Conservation (phyloP, 2,113 vertebrate genomes). For the Amphilophus citrinellus region DNA sequence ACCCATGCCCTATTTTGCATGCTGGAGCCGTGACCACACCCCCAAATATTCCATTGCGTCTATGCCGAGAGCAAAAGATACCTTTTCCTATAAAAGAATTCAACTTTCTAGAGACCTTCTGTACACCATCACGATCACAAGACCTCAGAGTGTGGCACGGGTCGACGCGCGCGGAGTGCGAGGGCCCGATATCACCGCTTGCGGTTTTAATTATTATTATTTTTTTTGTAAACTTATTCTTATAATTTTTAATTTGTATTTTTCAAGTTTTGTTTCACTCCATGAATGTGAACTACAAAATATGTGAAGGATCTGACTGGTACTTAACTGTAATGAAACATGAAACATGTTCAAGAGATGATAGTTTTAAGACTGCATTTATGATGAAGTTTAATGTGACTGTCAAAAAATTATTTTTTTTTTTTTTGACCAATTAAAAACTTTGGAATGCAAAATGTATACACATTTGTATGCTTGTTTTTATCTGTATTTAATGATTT, state of each 20-base stretch:
- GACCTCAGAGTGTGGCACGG: too few relatives aligned
- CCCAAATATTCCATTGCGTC: too few relatives aligned
- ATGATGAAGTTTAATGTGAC: neutral
- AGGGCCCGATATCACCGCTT: too few relatives aligned
- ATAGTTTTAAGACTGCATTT: neutral
- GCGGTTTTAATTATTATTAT: too few relatives aligned
- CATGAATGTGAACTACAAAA: neutral
- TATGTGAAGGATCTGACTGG: conserved; percentile 3
- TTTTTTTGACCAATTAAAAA: conserved; percentile 29
- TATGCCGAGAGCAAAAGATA: too few relatives aligned
- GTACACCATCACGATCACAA: too few relatives aligned
- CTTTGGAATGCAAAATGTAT: conserved; percentile 17
- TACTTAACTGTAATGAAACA: neutral
- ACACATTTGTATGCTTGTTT: neutral
- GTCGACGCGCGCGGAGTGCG: too few relatives aligned
- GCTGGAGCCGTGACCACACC: too few relatives aligned
- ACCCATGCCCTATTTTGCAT: too few relatives aligned
- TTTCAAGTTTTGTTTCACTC: neutral
- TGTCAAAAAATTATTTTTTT: neutral
- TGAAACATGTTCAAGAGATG: neutral
- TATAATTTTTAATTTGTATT: neutral
- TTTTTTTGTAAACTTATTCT: neutral
- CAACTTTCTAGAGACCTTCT: too few relatives aligned
- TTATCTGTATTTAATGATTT: conserved; percentile 8
- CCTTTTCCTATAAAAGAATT: too few relatives aligned